A percentile compares a stretch with the other conserved stretches of the same genome.
These are phyloP conservation scores for Cerastoderma edule DNA, from an alignment of 2,888 invertebrate genomes.

Conservation along the genomic window DNA sequence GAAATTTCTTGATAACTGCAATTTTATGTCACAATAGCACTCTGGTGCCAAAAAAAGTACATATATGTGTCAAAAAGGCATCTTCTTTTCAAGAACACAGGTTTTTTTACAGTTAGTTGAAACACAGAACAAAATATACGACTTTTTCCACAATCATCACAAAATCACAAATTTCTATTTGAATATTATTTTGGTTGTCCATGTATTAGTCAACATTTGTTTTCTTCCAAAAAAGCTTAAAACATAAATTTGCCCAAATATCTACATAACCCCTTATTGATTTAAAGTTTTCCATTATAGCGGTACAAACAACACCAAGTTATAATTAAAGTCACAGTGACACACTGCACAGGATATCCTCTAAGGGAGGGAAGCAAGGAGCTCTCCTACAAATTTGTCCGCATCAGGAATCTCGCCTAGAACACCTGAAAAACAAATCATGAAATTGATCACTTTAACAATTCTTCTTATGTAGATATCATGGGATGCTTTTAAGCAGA, in stretches of 20 bases:
- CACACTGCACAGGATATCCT: neutral
- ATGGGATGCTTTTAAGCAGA: neutral
- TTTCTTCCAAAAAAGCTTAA: too few species aligned
- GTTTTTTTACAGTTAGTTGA: too few species aligned
- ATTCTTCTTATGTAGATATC: neutral
- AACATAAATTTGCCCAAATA: neutral
- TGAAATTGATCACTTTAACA: neutral
- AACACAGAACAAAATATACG: too few species aligned
- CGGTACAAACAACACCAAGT: neutral
- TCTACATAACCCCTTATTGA: neutral
- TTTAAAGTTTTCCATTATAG: too few species aligned
- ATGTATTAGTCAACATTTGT: neutral
- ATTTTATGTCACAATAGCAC: too few species aligned
- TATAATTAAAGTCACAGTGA: neutral
- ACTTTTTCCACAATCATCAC: too few species aligned
- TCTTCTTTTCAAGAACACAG: too few species aligned
- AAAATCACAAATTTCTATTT: neutral
- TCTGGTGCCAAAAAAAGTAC: too few species aligned
- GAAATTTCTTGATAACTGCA: too few species aligned
- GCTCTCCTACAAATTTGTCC: constrained; percentile 86
- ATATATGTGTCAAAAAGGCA: too few species aligned
- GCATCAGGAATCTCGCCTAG: constrained; percentile 89
- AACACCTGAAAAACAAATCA: constrained; percentile 85
- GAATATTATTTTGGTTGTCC: neutral
- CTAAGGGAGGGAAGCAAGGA: constrained; percentile 82